Percentiles rank a stretch among this genome's conserved stretches.
Conservation (phyloP, 2,797 vertebrate species). For the Falco peregrinus region DNA sequence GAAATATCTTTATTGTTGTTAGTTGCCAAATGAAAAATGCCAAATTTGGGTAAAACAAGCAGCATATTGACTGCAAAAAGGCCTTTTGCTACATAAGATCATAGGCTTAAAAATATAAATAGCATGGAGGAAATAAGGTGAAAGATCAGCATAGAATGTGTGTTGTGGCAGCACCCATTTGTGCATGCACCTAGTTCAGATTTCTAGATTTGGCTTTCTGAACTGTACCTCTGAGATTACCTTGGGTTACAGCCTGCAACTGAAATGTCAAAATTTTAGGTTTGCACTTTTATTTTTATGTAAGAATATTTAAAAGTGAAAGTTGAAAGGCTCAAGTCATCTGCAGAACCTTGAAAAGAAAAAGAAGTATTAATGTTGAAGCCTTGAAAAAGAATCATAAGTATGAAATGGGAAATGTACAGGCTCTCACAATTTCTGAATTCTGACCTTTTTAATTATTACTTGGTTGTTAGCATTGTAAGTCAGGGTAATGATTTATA, state of each 20-base stretch:
- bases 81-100: neutral
- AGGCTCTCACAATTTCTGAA: neutral
- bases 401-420: neutral
- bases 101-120: neutral
- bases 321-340: neutral
- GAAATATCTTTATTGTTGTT: neutral
- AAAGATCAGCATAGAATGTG: neutral
- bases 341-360: neutral
- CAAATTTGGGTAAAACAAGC: neutral
- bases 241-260: neutral
- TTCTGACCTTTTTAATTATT: conserved; percentile 11
- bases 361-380: neutral
- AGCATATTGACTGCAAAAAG: neutral
- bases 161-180: neutral
- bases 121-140: neutral
- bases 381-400: neutral
- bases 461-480: neutral
- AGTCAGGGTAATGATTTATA: neutral
- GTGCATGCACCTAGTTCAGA: neutral
- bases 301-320: conserved; percentile 3
- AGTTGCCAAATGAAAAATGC: neutral
- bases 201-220: neutral
- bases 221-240: neutral
- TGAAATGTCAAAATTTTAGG: neutral
- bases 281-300: neutral